A percentile compares a stretch with the other conserved stretches of the same genome.
Evolutionary conservation across 2,797 vertebrate genomes (phyloP).

Genomic region (Dermochelys coriacea): DNA sequence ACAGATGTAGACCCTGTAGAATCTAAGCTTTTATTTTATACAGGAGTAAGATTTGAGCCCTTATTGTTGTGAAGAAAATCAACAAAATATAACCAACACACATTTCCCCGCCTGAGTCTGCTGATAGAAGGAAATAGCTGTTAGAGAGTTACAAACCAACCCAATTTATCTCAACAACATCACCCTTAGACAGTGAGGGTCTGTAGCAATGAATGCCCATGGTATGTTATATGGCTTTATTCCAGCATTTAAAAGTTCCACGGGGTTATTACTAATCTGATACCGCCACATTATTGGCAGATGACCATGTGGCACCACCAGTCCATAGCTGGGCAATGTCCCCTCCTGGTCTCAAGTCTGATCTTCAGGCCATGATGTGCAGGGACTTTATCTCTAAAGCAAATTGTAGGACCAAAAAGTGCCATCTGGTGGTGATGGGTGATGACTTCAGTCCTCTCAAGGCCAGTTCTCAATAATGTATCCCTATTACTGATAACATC

Average conservation of each 20-base stretch:
- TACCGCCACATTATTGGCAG: neutral
- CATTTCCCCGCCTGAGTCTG: neutral
- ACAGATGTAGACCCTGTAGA: neutral
- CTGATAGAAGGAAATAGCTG: neutral
- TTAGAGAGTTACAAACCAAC: neutral
- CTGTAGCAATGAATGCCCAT: neutral
- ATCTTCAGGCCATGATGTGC: neutral
- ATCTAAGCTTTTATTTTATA: neutral
- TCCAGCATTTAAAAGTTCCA: neutral
- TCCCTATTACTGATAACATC: neutral
- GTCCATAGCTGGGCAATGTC: neutral
- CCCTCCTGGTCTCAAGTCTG: neutral
- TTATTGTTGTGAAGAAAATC: neutral
- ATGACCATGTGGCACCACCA: neutral
- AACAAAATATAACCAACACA: fast-evolving
- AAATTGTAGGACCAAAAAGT: neutral
- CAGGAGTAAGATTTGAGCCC: neutral
- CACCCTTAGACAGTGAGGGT: neutral
- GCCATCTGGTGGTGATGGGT: neutral
- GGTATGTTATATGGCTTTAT: neutral
- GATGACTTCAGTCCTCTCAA: neutral
- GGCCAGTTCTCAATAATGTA: neutral
- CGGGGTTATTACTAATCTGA: neutral
- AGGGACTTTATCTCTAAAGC: neutral
- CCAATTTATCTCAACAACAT: neutral